A percentile compares a stretch with the other conserved stretches of the same genome.
These are phyloP conservation scores for Parus major DNA, from an alignment of 2,113 vertebrate species.

Conservation along the genomic window DNA sequence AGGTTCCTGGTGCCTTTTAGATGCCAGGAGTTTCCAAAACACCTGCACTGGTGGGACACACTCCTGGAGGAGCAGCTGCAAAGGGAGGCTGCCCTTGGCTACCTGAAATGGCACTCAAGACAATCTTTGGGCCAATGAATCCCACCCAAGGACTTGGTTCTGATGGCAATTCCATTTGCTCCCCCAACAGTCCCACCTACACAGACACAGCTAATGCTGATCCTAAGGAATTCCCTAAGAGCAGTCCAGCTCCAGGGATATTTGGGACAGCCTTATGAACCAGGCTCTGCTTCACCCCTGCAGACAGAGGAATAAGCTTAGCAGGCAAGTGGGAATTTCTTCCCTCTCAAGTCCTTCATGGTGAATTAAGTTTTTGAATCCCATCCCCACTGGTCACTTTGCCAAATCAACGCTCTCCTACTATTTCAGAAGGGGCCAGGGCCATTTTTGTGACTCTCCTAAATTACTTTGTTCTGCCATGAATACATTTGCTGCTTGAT, in stretches of 20 bases:
- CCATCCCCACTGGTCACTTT: slow-evolving; percentile 46
- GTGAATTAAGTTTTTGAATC: slow-evolving; percentile 66
- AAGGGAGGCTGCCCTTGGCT: background rate
- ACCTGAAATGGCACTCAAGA: background rate
- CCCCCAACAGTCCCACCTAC: background rate
- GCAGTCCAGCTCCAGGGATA: background rate
- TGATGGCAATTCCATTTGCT: background rate
- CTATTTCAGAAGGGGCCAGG: slow-evolving; percentile 26
- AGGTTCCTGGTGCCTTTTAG: background rate
- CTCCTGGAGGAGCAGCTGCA: background rate
- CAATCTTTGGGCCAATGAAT: background rate
- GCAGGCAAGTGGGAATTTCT: slow-evolving; percentile 9
- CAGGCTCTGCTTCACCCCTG: background rate
- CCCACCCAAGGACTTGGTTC: background rate
- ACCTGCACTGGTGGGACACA: background rate
- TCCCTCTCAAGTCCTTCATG: slow-evolving; percentile 64
- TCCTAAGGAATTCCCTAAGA: background rate
- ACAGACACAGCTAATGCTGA: background rate
- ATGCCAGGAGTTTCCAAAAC: background rate
- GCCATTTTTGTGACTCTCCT: slow-evolving; percentile 46
- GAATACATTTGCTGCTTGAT: slow-evolving; percentile 60
- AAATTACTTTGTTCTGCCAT: slow-evolving; percentile 58
- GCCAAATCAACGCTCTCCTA: slow-evolving; percentile 15
- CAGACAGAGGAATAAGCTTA: background rate
- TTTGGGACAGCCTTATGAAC: background rate